Base-by-base conservation (phyloP, 1,140 invertebrate genomes). In the Tetragnatha versicolor region DNA sequence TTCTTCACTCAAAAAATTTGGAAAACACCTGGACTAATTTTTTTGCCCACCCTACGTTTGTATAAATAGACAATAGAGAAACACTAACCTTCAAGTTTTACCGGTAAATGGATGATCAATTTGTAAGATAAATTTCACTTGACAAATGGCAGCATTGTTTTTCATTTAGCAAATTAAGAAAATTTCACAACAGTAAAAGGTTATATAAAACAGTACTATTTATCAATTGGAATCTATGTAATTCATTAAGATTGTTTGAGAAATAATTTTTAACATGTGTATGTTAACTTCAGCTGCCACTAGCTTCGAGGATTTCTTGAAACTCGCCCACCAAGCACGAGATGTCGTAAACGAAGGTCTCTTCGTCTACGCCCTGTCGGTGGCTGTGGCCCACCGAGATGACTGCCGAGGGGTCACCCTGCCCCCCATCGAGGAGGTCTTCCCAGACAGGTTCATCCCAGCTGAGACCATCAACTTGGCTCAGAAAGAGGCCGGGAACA, bases 401-500 rank as follows among this genome's bases (percentile, higher is more conserved):
- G 75, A 82, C 27, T 80, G 55, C 45, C 25, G 80, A 35, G 55
- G 60, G 9, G 45, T 81, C 1, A 65, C 42, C 7, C 58, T 82
- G 6, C 81, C 81, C n/a, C 81, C 81, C 0, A 76, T 82, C n/a
- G 65, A 82, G 53, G 81, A 82, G 65, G 70, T 82, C 45, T 70
- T 82, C 35, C 81, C 81, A 9, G 63, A 79, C 25, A 25, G 79
- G 3, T 82, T 80, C 69, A 68, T 82, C 45, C 81, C 81, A 0
- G 12, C 75, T 2, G 55, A 72, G 29, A 63, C 78, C 31, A 79
- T 82, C 39, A 73, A 55, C n/a, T 42, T 55, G 42, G 79, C 79
- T 25, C 83, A 83, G 60, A 66, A 79, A 31, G 83, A 31, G 31
- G 60, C 17, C 45, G 83, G 88, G 80, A 78, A 87, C 80, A 82